phyloP scores from a whole-genome alignment of 2,888 invertebrate species.

The Thelaira solivaga region DNA sequence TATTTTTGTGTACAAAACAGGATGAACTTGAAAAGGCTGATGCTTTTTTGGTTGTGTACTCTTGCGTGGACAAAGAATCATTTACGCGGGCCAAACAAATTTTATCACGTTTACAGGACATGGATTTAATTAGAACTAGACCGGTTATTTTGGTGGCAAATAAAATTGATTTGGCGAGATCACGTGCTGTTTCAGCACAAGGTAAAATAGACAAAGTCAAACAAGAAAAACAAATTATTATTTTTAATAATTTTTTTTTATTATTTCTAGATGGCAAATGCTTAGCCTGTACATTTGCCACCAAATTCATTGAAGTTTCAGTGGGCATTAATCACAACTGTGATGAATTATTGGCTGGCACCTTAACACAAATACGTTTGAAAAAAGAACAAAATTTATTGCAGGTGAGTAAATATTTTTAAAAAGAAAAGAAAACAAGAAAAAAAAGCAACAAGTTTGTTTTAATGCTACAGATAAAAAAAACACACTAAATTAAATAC shows the following conservation, averaged over 20 bases:
- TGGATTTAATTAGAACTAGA: slow-evolving; percentile 85
- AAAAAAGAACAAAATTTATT: slow-evolving; percentile 83
- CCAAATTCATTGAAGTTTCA: slow-evolving; percentile 96
- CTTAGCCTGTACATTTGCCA: slow-evolving; percentile 91
- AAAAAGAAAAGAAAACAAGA: no score
- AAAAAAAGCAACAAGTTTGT: no score
- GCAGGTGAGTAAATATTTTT: slow-evolving; percentile 72
- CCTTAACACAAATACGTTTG: slow-evolving; percentile 92
- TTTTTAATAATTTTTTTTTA: neutral
- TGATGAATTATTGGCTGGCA: slow-evolving; percentile 95
- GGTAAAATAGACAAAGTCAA: slow-evolving; percentile 79
- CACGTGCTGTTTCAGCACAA: slow-evolving; percentile 91
- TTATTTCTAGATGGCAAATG: slow-evolving; percentile 90
- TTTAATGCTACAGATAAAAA: no score
- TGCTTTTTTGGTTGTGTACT: slow-evolving; percentile 93
- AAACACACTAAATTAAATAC: no score
- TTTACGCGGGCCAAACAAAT: slow-evolving; percentile 90
- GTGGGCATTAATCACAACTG: slow-evolving; percentile 98
- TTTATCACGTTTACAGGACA: slow-evolving; percentile 86
- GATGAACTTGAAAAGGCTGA: slow-evolving; percentile 88
- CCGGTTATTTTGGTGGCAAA: slow-evolving; percentile 93
- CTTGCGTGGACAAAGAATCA: slow-evolving; percentile 93
- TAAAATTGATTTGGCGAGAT: slow-evolving; percentile 94
- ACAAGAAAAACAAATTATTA: neutral
- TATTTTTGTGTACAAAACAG: slow-evolving; percentile 79